Evolutionary conservation across 1,140 invertebrate genomes (phyloP).

Genomic region (Adelges cooleyi): DNA sequence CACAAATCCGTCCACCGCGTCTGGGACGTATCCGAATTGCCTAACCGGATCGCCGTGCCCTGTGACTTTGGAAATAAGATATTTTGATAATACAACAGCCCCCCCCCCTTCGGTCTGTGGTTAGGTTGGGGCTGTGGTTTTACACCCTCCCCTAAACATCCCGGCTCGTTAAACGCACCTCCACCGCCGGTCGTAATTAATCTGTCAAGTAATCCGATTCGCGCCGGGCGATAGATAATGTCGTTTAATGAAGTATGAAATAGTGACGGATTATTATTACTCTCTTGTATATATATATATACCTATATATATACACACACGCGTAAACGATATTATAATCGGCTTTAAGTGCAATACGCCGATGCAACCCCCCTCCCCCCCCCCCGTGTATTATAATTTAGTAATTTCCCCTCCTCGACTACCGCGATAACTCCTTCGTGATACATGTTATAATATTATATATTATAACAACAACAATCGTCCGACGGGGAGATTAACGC

Average conservation of each 20-base stretch:
- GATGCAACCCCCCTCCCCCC: no score
- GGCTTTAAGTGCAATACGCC: constrained; percentile 24
- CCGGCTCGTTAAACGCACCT: background rate
- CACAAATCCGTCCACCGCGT: no score
- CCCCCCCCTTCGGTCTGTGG: no score
- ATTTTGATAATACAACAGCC: background rate
- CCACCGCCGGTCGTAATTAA: background rate
- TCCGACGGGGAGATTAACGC: no score
- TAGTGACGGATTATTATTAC: constrained; percentile 10
- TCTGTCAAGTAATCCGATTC: constrained; percentile 7
- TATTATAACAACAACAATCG: no score
- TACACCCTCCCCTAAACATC: background rate
- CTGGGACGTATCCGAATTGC: background rate
- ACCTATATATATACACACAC: background rate
- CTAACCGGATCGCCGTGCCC: background rate
- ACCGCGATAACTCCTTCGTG: no score
- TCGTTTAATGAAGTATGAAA: constrained; percentile 26
- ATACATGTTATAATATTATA: no score
- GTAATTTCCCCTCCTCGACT: no score
- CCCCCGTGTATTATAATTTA: no score
- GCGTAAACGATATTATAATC: background rate
- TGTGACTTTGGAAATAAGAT: background rate
- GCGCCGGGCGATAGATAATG: constrained; percentile 4
- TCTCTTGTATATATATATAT: background rate
- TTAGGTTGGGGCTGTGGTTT: no score